Conservation (phyloP, 2,113 vertebrate species). For the Machaerirhynchus nigripectus region DNA sequence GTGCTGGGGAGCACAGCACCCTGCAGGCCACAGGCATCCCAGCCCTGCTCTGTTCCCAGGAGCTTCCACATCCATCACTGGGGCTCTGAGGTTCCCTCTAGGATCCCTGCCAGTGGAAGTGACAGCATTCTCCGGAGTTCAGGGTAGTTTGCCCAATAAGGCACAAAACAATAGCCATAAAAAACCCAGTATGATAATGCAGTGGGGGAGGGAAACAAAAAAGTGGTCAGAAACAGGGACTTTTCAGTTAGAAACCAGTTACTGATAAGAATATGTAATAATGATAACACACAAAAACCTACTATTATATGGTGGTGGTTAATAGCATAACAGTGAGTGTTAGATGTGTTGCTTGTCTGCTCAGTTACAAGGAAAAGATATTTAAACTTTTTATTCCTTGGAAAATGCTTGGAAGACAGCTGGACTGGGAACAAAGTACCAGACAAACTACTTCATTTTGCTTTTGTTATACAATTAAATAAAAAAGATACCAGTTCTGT, state of each 20-base stretch:
- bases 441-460: not conserved
- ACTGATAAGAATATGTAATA: not conserved
- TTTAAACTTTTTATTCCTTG: not conserved
- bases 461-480: not conserved
- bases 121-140: not conserved
- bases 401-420: not conserved
- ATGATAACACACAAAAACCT: not conserved
- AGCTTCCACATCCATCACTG: not conserved
- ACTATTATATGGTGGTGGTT: not conserved
- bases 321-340: not conserved
- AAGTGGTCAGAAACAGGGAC: not conserved
- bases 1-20: not conserved
- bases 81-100: not conserved
- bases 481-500: not conserved
- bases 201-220: no score
- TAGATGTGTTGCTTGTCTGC: not conserved
- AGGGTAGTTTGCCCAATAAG: not conserved
- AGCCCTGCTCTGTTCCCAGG: accelerated
- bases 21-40: accelerated
- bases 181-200: not conserved
- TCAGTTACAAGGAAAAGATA: not conserved
- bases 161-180: not conserved
- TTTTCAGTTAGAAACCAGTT: not conserved
- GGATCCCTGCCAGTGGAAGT: not conserved
- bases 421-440: not conserved